phyloP scores from a whole-genome alignment of 2,888 invertebrate genomes.

The Sinhomidia bicolor region DNA sequence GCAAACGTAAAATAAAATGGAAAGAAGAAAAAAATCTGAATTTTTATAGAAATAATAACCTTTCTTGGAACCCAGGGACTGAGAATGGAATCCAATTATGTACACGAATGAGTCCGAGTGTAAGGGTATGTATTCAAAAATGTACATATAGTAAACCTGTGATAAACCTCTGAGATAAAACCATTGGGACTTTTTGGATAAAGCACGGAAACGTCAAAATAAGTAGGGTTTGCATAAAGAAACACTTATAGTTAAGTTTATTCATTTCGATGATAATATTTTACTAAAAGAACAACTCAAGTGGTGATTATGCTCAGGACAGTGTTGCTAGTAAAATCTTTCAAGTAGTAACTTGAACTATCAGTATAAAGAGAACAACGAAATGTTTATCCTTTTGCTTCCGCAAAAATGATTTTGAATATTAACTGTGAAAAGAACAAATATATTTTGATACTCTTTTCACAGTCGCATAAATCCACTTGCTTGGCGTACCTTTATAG shows the following conservation, averaged over 20 bases:
- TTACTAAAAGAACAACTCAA: no score
- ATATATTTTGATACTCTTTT: no score
- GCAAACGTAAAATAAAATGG: slow-evolving; percentile 40
- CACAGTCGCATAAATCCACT: no score
- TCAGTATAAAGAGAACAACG: not conserved
- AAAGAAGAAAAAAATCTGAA: not conserved
- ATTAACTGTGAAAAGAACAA: not conserved
- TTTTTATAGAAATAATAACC: not conserved
- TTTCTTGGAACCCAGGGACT: not conserved
- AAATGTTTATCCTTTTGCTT: slow-evolving; percentile 9
- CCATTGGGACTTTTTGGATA: slow-evolving; percentile 20
- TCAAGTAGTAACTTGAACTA: not conserved
- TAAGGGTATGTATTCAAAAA: not conserved
- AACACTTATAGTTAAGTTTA: no score
- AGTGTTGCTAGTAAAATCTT: not conserved
- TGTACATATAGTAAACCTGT: not conserved
- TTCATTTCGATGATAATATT: no score
- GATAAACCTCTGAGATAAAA: not conserved
- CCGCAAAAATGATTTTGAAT: not conserved
- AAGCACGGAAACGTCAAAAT: not conserved
- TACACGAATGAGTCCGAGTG: slow-evolving; percentile 7
- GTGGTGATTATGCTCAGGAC: not conserved
- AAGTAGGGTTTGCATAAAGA: no score
- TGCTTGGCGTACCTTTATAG: no score
- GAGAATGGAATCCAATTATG: slow-evolving; percentile 37